phyloP scores from a whole-genome alignment of 23 tunicate genomes.

The Styela clava region DNA sequence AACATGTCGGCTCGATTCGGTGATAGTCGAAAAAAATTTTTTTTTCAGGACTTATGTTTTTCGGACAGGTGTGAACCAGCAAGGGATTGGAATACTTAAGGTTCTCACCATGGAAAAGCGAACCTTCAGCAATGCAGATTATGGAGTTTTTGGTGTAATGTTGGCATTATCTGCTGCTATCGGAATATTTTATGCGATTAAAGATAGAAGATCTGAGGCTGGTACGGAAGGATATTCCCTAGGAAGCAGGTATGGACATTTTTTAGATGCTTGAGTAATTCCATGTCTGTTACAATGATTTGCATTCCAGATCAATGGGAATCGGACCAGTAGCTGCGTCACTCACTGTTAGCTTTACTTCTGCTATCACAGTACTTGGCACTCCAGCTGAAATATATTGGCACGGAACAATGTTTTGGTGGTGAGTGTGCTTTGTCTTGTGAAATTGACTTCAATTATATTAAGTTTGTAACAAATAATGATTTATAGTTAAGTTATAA shows the following conservation, averaged over 20 bases:
- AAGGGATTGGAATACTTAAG: no score
- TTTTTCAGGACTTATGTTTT: no score
- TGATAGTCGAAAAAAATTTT: no score
- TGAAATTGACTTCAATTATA: no score
- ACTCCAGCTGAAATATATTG: constrained; percentile 75
- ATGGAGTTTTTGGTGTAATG: constrained; percentile 16
- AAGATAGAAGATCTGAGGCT: background rate
- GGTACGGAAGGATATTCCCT: constrained; percentile 5
- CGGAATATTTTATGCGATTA: constrained; percentile 14
- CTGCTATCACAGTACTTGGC: constrained; percentile 73
- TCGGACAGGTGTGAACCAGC: no score
- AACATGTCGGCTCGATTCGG: no score
- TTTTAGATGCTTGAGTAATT: no score
- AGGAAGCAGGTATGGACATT: background rate
- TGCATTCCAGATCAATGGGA: constrained; percentile 5
- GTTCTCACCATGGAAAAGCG: constrained; percentile 9
- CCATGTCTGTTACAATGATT: no score
- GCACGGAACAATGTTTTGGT: constrained; percentile 85
- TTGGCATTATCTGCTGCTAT: constrained; percentile 7
- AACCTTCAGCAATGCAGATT: constrained; percentile 8
- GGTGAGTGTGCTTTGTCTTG: no score
- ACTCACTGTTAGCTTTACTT: constrained; percentile 77
- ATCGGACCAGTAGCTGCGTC: constrained; percentile 61
- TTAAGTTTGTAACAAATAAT: no score
- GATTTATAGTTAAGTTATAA: no score